Percentiles rank a stretch among this genome's conserved stretches.
These are phyloP conservation scores for Chloropsis cyanopogon DNA, from an alignment of 2,113 vertebrate genomes.

Conservation along the genomic window DNA sequence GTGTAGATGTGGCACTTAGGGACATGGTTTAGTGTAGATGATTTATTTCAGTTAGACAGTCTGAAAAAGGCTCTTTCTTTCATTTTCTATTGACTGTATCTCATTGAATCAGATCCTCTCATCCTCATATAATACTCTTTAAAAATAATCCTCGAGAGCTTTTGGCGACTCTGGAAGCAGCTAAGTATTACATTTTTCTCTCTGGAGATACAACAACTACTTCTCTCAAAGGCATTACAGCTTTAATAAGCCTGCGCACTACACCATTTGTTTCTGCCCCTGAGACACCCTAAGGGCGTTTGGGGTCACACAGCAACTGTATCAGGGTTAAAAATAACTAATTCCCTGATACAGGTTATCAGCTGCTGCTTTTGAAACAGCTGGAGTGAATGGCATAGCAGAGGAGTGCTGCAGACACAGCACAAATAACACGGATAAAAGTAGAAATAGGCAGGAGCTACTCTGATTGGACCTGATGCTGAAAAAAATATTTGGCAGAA, in stretches of 20 bases:
- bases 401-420: neutral
- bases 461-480: neutral
- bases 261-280: neutral
- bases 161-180: neutral
- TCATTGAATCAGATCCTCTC: neutral
- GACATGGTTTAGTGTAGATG: neutral
- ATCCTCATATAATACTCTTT: neutral
- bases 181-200: neutral
- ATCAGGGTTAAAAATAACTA: conserved; percentile 34
- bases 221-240: neutral
- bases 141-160: neutral
- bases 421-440: neutral
- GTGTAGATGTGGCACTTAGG: neutral
- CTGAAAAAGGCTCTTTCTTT: neutral
- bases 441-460: neutral
- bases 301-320: neutral
- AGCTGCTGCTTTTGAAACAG: conserved; percentile 5
- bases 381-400: neutral
- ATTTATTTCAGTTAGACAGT: neutral
- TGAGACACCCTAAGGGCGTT: neutral
- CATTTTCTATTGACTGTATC: neutral
- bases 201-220: neutral
- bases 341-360: neutral
- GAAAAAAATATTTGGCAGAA: neutral
- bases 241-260: neutral